phyloP scores from a whole-genome alignment of 2,888 invertebrate species.

The Teinopalpus imperialis region DNA sequence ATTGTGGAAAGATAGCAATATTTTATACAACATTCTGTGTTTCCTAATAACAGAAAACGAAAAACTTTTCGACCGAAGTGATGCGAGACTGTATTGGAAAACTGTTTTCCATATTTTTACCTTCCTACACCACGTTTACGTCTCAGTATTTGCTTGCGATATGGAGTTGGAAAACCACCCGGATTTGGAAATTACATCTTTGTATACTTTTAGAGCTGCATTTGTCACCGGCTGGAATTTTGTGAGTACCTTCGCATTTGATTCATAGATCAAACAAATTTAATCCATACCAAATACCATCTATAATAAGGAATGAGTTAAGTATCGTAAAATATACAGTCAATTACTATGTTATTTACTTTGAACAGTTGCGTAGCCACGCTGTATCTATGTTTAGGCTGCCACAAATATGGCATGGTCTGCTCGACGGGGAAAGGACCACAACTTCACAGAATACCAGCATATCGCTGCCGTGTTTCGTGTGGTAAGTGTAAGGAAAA shows the following conservation, averaged over 20 bases:
- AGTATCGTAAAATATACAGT: too few relatives aligned
- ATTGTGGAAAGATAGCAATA: conserved; percentile 57
- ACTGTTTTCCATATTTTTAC: conserved; percentile 56
- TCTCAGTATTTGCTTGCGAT: conserved; percentile 39
- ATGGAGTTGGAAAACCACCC: conserved; percentile 39
- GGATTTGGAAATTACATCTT: conserved; percentile 40
- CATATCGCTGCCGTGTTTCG: too few relatives aligned
- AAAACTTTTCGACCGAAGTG: conserved; percentile 62
- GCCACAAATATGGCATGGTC: too few relatives aligned
- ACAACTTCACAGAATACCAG: too few relatives aligned
- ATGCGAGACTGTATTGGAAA: conserved; percentile 60
- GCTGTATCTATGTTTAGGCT: too few relatives aligned
- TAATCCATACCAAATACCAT: too few relatives aligned
- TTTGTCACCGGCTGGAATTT: conserved; percentile 70
- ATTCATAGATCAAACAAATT: too few relatives aligned
- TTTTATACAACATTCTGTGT: conserved; percentile 63
- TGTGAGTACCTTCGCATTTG: conserved; percentile 56
- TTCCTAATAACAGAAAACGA: conserved; percentile 70
- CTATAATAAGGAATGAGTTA: too few relatives aligned
- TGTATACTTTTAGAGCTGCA: conserved; percentile 46
- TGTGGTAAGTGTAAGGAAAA: too few relatives aligned
- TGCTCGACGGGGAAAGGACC: too few relatives aligned
- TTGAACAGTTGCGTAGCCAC: too few relatives aligned
- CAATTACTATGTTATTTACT: too few relatives aligned
- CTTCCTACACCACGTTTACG: conserved; percentile 49